Evolutionary conservation across 1,140 invertebrate genomes (phyloP), one percentile per base, ranked within the genome.

Genomic region (Tenebrio molitor): DNA sequence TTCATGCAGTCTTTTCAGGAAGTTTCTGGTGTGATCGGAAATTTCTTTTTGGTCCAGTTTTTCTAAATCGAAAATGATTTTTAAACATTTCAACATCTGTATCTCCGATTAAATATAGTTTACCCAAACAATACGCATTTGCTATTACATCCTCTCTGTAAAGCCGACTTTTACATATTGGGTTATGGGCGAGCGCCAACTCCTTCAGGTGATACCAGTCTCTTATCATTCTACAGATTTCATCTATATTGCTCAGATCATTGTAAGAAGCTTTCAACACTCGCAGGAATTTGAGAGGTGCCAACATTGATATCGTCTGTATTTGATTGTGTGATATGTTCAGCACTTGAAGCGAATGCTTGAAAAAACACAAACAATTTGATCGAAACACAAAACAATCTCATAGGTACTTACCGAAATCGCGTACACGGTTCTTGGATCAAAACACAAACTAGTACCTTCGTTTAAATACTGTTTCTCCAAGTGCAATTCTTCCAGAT

Each of bases 141-240:
- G 87, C 88, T 71, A 90, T 90, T 6, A 91, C 78, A 64, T 85
- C 89, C 82, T 91, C 90, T 77, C 87, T 86, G 73, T 91, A 92
- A 74, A 87, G 84, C 77, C 87, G 86, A 73, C 83, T 81, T 72
- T 82, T 85, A 2, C 84, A 86, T 71, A 91, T 86, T 1, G 89
- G 88, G 79, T 91, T 92, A 0, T 86, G 88, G 41, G 81, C 83
- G 29, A 91, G 85, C 70, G 84, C 86, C 0, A 87, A 76, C 58
- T 89, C 85, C 36, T 82, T 83, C 4, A 92, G 80, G 66, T 81
- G 81, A 16, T 80, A 74, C 69, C 90, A 84, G 14, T 83, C 85
- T 50, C 82, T 85, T 19, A 91, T 74, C 41, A 83, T 82, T 69
- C 87, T 83, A 34, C 84, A 86, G 14, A 88, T 74, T 74, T 86